Conservation (phyloP, 1,140 invertebrate species). For the Magallana gigas region DNA sequence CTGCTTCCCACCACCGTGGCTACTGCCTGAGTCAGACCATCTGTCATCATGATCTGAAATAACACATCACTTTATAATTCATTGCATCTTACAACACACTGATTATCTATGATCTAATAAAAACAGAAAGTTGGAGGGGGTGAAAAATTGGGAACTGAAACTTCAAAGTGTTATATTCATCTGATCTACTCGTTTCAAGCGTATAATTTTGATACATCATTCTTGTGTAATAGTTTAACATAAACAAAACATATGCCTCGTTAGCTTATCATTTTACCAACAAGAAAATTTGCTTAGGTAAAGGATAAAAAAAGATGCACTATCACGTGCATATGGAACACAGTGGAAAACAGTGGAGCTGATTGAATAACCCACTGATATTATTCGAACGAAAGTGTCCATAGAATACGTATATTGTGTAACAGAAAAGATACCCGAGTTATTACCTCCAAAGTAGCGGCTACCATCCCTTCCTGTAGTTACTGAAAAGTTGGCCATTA, state of each 20-base stretch:
- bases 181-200: background rate
- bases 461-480: conserved; percentile 59
- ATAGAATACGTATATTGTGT: background rate
- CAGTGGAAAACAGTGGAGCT: background rate
- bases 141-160: background rate
- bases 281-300: no score
- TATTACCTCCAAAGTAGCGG: conserved; percentile 57
- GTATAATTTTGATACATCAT: background rate
- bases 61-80: background rate
- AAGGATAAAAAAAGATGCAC: no score
- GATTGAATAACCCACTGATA: background rate
- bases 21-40: conserved; percentile 42
- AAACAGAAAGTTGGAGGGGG: background rate
- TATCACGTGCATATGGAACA: no score
- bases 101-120: no score
- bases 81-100: no score
- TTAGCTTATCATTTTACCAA: no score
- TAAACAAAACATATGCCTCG: background rate
- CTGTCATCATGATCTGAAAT: conserved; percentile 63
- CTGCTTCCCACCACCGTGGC: conserved; percentile 36
- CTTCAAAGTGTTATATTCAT: background rate
- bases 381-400: background rate
- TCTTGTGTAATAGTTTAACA: background rate
- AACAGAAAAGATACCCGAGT: no score
- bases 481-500: conserved; percentile 57